Conservation (phyloP, 2,113 vertebrate species). For the Noctilio leporinus region DNA sequence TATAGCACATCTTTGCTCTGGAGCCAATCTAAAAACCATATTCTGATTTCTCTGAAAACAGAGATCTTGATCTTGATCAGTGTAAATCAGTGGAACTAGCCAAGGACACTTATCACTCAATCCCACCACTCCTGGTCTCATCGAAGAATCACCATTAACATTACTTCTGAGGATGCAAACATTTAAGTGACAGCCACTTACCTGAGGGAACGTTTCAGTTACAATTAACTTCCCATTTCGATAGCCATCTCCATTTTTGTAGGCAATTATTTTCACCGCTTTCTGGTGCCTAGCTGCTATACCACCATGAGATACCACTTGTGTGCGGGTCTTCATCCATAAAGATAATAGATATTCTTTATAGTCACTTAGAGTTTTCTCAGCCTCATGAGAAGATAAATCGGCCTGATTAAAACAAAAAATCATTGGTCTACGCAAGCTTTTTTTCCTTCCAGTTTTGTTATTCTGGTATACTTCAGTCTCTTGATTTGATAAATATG, state of each 20-base stretch:
- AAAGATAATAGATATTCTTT: conserved; percentile 62
- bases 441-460: neutral
- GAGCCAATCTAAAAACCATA: neutral
- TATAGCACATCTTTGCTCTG: neutral
- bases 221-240: conserved; percentile 70
- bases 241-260: conserved; percentile 72
- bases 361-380: conserved; percentile 60
- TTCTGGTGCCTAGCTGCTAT: conserved; percentile 27
- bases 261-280: conserved; percentile 69
- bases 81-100: neutral
- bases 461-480: neutral
- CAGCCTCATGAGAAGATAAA: conserved; percentile 60
- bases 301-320: conserved; percentile 23
- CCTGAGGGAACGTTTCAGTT: conserved; percentile 67
- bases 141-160: neutral
- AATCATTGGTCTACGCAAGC: neutral
- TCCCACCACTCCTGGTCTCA: neutral
- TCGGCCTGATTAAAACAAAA: conserved; percentile 62
- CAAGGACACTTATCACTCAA: neutral
- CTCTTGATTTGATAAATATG: neutral
- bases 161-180: neutral
- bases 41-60: neutral
- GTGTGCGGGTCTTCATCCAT: conserved; percentile 29
- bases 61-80: neutral
- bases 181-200: conserved; percentile 55